These are phyloP conservation scores for Temnothorax unifasciatus DNA, from an alignment of 2,888 invertebrate species.

Conservation along the genomic window DNA sequence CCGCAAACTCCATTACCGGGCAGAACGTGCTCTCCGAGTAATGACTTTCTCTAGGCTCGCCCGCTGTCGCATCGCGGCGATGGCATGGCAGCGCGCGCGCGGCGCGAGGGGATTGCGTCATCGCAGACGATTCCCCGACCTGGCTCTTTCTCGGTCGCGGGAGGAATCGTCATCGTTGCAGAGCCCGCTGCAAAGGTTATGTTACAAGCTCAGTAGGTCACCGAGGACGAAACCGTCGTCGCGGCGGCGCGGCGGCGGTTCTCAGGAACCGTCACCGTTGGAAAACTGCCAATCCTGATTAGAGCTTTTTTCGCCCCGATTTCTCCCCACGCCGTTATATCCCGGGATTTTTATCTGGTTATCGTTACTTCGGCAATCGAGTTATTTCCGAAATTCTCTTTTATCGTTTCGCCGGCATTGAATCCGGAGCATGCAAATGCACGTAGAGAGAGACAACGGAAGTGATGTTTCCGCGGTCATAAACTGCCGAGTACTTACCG, in stretches of 20 bases:
- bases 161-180: slow-evolving; percentile 35
- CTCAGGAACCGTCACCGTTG: not conserved
- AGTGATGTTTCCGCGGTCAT: not conserved
- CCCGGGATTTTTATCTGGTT: not conserved
- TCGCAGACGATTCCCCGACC: slow-evolving; percentile 77
- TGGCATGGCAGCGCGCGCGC: not conserved
- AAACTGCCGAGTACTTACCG: not conserved
- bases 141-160: slow-evolving; percentile 71
- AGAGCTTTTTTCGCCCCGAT: not conserved
- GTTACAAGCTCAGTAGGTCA: slow-evolving; percentile 86
- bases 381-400: not conserved
- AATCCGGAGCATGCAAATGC: not conserved
- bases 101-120: slow-evolving; percentile 67
- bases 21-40: slow-evolving; percentile 83
- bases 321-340: not conserved
- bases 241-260: not conserved
- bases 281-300: slow-evolving; percentile 18
- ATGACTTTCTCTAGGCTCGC: slow-evolving; percentile 84
- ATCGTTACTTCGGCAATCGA: not conserved
- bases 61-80: slow-evolving; percentile 36
- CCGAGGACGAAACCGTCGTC: slow-evolving; percentile 63
- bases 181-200: slow-evolving; percentile 83
- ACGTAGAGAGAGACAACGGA: not conserved
- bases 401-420: not conserved
- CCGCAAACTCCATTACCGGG: slow-evolving; percentile 85